These are phyloP conservation scores for Odontomachus brunneus DNA, from an alignment of 1,140 invertebrate genomes.

Conservation along the genomic window DNA sequence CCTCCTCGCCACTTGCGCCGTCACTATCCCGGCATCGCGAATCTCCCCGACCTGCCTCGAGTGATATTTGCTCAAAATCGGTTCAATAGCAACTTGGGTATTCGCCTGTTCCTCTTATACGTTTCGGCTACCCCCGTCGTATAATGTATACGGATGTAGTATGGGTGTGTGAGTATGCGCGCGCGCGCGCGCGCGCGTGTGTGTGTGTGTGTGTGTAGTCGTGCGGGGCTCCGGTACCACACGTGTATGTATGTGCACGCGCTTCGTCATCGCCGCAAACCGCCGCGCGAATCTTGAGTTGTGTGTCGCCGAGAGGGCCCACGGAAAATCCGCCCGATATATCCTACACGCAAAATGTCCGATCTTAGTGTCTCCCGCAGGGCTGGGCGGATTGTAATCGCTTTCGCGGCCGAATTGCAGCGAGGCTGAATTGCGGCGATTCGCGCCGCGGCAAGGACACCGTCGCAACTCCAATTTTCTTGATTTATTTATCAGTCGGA, in stretches of 20 bases:
- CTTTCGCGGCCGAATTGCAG: constrained; percentile 4
- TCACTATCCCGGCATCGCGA: constrained; percentile 73
- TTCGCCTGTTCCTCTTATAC: constrained; percentile 85
- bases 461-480: too few species aligned
- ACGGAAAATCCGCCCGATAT: background rate
- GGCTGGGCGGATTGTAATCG: constrained; percentile 10
- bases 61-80: constrained; percentile 86
- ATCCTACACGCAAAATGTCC: too few species aligned
- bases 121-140: constrained; percentile 68
- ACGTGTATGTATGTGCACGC: background rate
- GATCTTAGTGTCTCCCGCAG: too few species aligned
- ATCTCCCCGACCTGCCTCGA: constrained; percentile 82
- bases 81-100: constrained; percentile 86
- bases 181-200: background rate
- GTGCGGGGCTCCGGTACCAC: too few species aligned
- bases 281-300: constrained; percentile 21
- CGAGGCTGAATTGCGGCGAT: too few species aligned
- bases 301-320: constrained; percentile 26
- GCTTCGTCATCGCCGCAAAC: constrained; percentile 51
- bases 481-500: too few species aligned
- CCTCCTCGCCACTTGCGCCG: constrained; percentile 67
- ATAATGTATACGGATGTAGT: constrained; percentile 60
- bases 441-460: too few species aligned
- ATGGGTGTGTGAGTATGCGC: background rate
- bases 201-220: background rate